A percentile compares a stretch with the other conserved stretches of the same genome.
Evolutionary conservation across 2,113 vertebrate genomes (phyloP).

Genomic region (Columba livia): DNA sequence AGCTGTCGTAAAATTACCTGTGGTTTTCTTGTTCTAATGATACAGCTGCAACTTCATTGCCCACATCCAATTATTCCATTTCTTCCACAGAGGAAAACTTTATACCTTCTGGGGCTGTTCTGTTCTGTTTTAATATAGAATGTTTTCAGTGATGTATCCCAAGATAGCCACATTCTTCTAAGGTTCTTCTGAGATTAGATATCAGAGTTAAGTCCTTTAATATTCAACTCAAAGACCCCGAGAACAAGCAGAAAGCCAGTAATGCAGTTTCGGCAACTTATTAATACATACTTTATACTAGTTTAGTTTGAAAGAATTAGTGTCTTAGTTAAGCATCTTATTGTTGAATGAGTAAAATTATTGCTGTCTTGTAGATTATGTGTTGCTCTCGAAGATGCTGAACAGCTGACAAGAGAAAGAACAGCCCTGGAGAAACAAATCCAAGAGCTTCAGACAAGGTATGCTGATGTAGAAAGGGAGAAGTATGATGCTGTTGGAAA

Average conservation of each 20-base stretch:
- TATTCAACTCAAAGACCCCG: not conserved
- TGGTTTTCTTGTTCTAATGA: not conserved
- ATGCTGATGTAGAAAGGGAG: constrained; percentile 77
- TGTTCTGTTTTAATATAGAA: constrained; percentile 21
- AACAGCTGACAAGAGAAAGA: constrained; percentile 79
- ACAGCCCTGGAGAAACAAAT: constrained; percentile 81
- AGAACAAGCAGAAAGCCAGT: not conserved
- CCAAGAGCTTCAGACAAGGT: constrained; percentile 81
- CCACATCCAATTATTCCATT: not conserved
- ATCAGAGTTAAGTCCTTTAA: constrained; percentile 10
- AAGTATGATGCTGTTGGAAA: constrained; percentile 83
- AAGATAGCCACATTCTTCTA: not conserved
- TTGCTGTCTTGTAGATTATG: constrained; percentile 65
- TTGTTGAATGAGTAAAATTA: not conserved
- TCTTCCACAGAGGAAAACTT: not conserved
- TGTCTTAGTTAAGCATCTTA: not conserved
- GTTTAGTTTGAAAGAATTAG: not conserved
- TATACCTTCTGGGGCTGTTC: constrained; percentile 19
- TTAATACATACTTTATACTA: not conserved
- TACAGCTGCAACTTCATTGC: constrained; percentile 2
- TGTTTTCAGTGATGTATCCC: constrained; percentile 1
- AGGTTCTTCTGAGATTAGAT: not conserved
- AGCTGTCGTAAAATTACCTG: not conserved
- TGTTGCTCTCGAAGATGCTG: constrained; percentile 77
- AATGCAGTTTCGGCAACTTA: not conserved